Evolutionary conservation across 2,888 invertebrate species (phyloP).

Genomic region (Yponomeuta plumbellus): DNA sequence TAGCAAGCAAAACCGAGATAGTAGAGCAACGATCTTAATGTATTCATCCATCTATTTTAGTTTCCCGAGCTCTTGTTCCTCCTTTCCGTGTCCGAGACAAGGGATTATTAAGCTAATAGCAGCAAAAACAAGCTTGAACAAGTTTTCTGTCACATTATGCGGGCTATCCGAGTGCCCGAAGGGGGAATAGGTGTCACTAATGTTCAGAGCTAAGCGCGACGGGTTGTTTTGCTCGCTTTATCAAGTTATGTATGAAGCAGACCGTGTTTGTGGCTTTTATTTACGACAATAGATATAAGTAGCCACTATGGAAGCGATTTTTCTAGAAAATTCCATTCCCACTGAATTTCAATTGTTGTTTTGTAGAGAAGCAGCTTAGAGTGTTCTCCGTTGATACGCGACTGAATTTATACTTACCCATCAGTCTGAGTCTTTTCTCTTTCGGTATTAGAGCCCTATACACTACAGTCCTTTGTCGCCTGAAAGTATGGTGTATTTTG

Average conservation of each 20-base stretch:
- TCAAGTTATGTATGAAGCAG: not conserved
- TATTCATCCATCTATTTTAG: not conserved
- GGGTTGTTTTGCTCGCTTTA: conserved; percentile 5
- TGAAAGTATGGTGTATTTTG: too few relatives aligned
- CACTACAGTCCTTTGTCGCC: too few relatives aligned
- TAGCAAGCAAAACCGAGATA: not conserved
- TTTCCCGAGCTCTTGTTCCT: not conserved
- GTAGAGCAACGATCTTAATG: not conserved
- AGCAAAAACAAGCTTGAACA: conserved; percentile 34
- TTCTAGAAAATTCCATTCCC: not conserved
- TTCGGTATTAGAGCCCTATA: not conserved
- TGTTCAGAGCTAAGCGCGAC: conserved; percentile 19
- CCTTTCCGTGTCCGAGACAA: conserved; percentile 7
- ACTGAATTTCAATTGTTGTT: not conserved
- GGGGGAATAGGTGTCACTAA: conserved; percentile 33
- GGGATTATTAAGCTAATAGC: conserved; percentile 18
- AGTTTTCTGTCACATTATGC: conserved; percentile 42
- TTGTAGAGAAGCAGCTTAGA: not conserved
- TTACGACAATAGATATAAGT: not conserved
- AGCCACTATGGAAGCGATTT: not conserved
- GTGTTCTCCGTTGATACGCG: conserved; percentile 9
- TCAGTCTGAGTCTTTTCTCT: conserved; percentile 1
- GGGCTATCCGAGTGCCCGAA: conserved; percentile 35
- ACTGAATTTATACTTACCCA: conserved; percentile 2
- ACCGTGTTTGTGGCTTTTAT: not conserved